Conservation (phyloP, 2,797 vertebrate species). For the Coracias cyanogaster region DNA sequence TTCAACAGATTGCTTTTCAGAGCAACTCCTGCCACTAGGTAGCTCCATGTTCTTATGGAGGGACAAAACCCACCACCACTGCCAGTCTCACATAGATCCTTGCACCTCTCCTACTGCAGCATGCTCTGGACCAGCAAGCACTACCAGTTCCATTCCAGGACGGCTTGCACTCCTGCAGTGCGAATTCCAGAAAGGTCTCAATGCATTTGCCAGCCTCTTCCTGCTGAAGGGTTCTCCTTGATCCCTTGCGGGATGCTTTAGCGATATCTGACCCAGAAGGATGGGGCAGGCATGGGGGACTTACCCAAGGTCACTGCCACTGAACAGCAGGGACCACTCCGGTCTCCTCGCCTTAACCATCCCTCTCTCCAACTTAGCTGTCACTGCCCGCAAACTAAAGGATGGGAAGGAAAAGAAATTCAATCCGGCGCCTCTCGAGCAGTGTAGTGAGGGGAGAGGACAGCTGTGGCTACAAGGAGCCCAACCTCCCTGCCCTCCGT, state of each 20-base stretch:
- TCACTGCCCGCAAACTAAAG: background rate
- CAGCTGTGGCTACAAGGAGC: background rate
- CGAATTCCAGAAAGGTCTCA: conserved; percentile 26
- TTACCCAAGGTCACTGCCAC: background rate
- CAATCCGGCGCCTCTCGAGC: background rate
- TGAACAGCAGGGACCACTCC: background rate
- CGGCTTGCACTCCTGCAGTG: background rate
- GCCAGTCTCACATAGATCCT: rapidly evolving
- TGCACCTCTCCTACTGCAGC: background rate
- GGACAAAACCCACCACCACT: background rate
- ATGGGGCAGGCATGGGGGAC: background rate
- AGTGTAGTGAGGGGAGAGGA: background rate
- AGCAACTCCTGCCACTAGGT: background rate
- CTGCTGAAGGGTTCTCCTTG: background rate
- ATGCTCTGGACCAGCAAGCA: rapidly evolving
- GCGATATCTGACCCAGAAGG: background rate
- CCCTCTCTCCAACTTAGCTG: background rate
- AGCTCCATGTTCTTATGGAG: background rate
- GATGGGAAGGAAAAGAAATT: background rate
- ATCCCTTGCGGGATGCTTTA: background rate
- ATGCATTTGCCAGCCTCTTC: background rate
- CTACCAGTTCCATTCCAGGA: background rate
- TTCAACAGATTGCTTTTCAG: conserved; percentile 43
- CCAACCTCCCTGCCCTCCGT: background rate
- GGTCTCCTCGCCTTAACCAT: background rate